phyloP scores from a whole-genome alignment of 2,797 vertebrate species.

The Erpetoichthys calabaricus region DNA sequence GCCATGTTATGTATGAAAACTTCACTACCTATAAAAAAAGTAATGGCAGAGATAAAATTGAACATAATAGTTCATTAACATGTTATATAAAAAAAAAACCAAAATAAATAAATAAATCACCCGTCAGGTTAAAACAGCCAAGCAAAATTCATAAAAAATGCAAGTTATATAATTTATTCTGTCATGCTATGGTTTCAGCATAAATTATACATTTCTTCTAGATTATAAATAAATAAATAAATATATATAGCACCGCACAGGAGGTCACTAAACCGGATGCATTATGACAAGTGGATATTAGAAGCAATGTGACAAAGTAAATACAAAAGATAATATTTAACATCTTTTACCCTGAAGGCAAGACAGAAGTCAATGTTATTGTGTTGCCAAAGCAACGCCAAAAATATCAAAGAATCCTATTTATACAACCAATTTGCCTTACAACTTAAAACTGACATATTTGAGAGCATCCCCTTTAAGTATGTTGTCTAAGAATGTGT shows the following conservation, averaged over 20 bases:
- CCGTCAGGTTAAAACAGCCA: not conserved
- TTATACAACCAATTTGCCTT: too few species aligned
- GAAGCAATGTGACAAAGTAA: not conserved
- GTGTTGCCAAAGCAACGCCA: not conserved
- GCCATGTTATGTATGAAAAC: too few species aligned
- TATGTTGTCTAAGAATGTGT: too few species aligned
- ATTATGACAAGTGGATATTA: not conserved
- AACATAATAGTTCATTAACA: not conserved
- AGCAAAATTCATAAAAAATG: not conserved
- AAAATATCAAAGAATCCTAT: too few species aligned
- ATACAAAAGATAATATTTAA: not conserved
- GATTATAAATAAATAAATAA: not conserved
- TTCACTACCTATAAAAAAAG: too few species aligned
- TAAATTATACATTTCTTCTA: not conserved
- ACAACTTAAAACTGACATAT: too few species aligned
- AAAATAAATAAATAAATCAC: not conserved
- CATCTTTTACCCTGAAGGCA: too few species aligned
- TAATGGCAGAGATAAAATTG: not conserved
- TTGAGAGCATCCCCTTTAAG: too few species aligned
- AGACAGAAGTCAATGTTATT: not conserved
- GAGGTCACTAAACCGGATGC: not conserved
- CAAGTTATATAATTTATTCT: not conserved
- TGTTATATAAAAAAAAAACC: not conserved
- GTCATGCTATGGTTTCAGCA: not conserved
- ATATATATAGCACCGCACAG: not conserved